Evolutionary conservation across 2,797 vertebrate genomes (phyloP).

Genomic region (Philypnodon macrostomus): DNA sequence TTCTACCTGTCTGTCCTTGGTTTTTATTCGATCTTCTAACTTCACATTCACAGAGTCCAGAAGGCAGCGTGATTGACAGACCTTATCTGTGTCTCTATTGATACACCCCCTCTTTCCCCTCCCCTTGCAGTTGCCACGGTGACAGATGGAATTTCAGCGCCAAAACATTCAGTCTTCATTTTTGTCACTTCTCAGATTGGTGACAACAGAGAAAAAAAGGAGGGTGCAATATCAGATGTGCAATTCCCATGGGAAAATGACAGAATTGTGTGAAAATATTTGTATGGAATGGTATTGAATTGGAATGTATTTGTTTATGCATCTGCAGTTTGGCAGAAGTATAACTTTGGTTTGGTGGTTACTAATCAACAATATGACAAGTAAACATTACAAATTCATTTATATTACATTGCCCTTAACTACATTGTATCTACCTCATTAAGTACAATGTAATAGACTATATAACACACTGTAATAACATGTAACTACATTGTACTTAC

Average conservation of each 20-base stretch:
- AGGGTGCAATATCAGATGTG: conserved; percentile 18
- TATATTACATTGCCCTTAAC: no score
- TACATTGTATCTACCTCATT: no score
- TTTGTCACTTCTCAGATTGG: conserved; percentile 56
- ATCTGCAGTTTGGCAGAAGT: no score
- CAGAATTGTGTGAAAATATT: conserved; percentile 18
- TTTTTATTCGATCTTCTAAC: conserved; percentile 31
- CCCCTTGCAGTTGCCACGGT: conserved; percentile 61
- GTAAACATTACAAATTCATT: no score
- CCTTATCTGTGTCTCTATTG: conserved; percentile 34
- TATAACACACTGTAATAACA: no score
- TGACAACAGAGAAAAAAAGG: conserved; percentile 27
- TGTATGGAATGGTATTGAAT: no score
- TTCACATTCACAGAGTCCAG: conserved; percentile 32
- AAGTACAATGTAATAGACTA: no score
- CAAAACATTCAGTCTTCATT: conserved; percentile 54
- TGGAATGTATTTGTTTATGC: conserved; percentile 26
- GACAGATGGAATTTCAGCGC: conserved; percentile 66
- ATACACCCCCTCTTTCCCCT: no score
- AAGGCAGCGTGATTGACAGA: conserved; percentile 52
- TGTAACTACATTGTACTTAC: no score
- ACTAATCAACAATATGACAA: no score
- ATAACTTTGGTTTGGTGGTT: no score
- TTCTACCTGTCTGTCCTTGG: conserved; percentile 5
- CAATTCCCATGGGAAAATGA: conserved; percentile 47